Conservation (phyloP, 2,888 invertebrate genomes). For the Diloba caeruleocephala region DNA sequence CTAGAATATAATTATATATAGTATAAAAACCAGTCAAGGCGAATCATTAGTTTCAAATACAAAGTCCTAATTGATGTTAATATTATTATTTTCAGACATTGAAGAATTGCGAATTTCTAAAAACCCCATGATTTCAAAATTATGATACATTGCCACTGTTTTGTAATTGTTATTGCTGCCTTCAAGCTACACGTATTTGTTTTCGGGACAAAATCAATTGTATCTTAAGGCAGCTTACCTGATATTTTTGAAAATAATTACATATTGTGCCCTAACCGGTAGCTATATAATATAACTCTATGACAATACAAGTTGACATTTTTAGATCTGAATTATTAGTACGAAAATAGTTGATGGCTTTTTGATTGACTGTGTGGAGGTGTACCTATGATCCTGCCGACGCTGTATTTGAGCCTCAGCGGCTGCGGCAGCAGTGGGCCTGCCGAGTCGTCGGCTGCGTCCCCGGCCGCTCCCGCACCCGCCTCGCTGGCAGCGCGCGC, state of each 20-base stretch:
- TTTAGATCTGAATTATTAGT: slow-evolving; percentile 3
- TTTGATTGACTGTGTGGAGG: background rate
- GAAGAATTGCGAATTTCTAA: too few species aligned
- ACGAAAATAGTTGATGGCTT: slow-evolving; percentile 8
- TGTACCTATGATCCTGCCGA: slow-evolving; percentile 93
- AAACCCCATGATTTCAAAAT: too few species aligned
- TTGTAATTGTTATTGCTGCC: too few species aligned
- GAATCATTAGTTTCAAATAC: background rate
- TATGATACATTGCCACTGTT: too few species aligned
- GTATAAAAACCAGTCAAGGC: slow-evolving; percentile 11
- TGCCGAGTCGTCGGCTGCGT: slow-evolving; percentile 55
- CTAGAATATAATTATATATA: slow-evolving; percentile 7
- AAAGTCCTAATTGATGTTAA: too few species aligned
- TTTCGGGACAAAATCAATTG: too few species aligned
- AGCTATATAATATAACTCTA: slow-evolving; percentile 9
- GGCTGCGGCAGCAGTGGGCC: slow-evolving; percentile 89
- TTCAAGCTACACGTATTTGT: too few species aligned
- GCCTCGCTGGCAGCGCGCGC: slow-evolving; percentile 69
- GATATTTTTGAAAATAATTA: too few species aligned
- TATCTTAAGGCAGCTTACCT: too few species aligned
- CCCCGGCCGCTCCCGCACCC: slow-evolving; percentile 64
- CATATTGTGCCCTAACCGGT: slow-evolving; percentile 11
- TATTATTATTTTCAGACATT: too few species aligned
- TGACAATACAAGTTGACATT: slow-evolving; percentile 18
- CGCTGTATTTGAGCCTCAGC: slow-evolving; percentile 91